Percentiles rank a stretch among this genome's conserved stretches.
These are phyloP conservation scores for Merluccius polli DNA, from an alignment of 2,797 vertebrate species.

Conservation along the genomic window DNA sequence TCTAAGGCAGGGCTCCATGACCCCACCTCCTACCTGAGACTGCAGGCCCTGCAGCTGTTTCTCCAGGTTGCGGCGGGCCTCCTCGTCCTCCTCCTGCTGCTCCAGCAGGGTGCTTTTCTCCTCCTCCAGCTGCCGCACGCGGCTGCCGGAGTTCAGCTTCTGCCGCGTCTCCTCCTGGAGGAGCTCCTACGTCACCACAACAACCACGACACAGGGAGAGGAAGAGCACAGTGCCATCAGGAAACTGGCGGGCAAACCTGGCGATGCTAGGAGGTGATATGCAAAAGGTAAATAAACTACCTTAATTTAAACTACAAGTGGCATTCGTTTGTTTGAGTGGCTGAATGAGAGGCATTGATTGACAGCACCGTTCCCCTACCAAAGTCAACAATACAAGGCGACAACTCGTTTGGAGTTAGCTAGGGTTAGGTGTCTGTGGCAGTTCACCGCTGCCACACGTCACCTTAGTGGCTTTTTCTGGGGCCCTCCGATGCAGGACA, in stretches of 20 bases:
- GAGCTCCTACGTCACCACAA: slow-evolving; percentile 75
- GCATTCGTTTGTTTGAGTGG: neutral
- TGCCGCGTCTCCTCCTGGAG: slow-evolving; percentile 98
- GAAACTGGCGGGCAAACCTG: neutral
- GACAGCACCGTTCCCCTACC: neutral
- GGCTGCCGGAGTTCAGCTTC: slow-evolving; percentile 91
- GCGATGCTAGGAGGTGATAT: neutral
- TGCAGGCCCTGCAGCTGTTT: slow-evolving; percentile 88
- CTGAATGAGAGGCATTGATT: neutral
- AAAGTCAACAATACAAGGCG: neutral
- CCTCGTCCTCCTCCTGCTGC: slow-evolving; percentile 97
- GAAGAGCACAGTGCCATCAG: neutral
- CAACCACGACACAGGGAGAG: neutral
- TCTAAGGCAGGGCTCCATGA: too few species aligned
- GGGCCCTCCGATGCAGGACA: too few species aligned
- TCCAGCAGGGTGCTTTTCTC: slow-evolving; percentile 90
- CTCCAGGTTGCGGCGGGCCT: slow-evolving; percentile 87
- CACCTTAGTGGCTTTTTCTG: too few species aligned
- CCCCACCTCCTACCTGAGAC: slow-evolving; percentile 76
- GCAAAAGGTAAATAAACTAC: neutral
- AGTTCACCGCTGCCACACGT: too few species aligned
- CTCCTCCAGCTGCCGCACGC: slow-evolving; percentile 92
- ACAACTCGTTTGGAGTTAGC: neutral
- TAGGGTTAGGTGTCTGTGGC: neutral
- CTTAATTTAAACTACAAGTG: neutral